These are phyloP conservation scores for Schizothorax lantsangensis DNA, from an alignment of 2,797 vertebrate genomes.

Conservation along the genomic window DNA sequence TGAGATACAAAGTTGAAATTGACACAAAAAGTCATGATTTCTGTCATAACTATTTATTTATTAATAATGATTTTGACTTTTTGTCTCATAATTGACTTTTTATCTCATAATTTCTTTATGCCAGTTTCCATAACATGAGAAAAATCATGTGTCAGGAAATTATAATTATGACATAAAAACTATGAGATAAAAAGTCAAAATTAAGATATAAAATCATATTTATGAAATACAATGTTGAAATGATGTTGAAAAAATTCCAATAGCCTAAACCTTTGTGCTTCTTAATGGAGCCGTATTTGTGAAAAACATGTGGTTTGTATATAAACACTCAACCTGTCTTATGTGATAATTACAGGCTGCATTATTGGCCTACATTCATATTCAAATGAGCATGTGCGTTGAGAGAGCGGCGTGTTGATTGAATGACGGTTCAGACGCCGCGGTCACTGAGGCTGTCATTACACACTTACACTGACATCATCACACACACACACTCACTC, in stretches of 20 bases:
- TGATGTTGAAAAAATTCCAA: too few species aligned
- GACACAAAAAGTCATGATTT: not conserved
- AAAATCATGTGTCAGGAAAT: not conserved
- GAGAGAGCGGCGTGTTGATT: not conserved
- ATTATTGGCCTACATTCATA: not conserved
- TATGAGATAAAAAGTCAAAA: not conserved
- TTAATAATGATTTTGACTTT: too few species aligned
- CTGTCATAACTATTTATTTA: too few species aligned
- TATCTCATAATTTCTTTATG: not conserved
- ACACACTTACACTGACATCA: not conserved
- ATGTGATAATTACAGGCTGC: conserved; percentile 9
- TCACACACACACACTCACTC: not conserved
- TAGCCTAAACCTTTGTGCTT: not conserved
- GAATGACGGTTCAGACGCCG: not conserved
- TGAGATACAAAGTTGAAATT: not conserved
- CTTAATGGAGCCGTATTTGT: not conserved
- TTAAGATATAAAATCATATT: not conserved
- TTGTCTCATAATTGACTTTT: not conserved
- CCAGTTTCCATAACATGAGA: not conserved
- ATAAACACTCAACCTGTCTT: conserved; percentile 4
- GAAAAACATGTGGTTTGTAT: not conserved
- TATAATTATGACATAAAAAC: not conserved
- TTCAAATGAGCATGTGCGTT: not conserved
- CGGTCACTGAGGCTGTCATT: not conserved
- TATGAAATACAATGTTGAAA: not conserved